Percentiles rank a stretch among this genome's conserved stretches.
These are phyloP conservation scores for Garrulus glandarius DNA, from an alignment of 2,797 vertebrate genomes.

Conservation along the genomic window DNA sequence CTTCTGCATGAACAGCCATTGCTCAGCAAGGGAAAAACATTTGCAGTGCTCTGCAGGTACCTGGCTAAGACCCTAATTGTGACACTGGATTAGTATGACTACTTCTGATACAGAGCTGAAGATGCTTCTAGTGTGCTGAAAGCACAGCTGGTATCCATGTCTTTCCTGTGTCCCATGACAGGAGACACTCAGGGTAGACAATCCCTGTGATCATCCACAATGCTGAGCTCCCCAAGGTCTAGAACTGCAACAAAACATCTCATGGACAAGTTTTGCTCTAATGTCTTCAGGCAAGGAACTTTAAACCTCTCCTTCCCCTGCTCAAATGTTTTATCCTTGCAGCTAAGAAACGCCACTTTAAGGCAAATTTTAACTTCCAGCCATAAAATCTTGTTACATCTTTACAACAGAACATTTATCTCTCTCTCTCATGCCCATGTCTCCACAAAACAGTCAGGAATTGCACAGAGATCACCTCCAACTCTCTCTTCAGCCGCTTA, in stretches of 20 bases:
- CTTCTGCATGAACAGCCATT: neutral
- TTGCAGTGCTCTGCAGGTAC: neutral
- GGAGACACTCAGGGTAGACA: neutral
- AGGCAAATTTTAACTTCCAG: neutral
- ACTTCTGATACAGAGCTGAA: neutral
- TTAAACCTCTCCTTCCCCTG: neutral
- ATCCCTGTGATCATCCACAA: neutral
- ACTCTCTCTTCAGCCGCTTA: neutral
- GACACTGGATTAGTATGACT: neutral
- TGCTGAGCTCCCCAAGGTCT: neutral
- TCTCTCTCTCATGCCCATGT: neutral
- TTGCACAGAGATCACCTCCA: neutral
- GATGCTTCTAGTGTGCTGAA: neutral
- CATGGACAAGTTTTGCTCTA: neutral
- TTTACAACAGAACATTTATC: neutral
- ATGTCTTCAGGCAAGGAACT: neutral
- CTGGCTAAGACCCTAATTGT: neutral
- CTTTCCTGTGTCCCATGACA: neutral
- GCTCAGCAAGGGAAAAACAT: neutral
- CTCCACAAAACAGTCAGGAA: neutral
- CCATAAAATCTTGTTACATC: neutral
- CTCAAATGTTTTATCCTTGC: neutral
- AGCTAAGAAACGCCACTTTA: neutral
- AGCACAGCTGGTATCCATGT: neutral
- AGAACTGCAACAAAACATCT: neutral